phyloP scores from a whole-genome alignment of 2,888 invertebrate genomes.

The Drosophila recens region DNA sequence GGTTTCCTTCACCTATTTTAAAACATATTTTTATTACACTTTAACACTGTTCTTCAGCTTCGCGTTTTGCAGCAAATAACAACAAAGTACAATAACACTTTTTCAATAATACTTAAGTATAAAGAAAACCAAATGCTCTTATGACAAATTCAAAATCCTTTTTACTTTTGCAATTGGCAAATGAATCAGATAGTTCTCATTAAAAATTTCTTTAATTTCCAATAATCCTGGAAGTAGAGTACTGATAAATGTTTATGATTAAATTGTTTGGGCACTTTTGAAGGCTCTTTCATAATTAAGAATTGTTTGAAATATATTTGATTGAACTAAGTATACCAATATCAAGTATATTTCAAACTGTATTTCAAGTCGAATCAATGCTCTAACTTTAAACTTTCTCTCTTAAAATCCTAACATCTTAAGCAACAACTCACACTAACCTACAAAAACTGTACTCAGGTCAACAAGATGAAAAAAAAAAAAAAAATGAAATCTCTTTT shows the following conservation, averaged over 20 bases:
- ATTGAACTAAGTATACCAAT: conserved; percentile 12
- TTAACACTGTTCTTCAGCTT: conserved; percentile 67
- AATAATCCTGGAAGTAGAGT: conserved; percentile 38
- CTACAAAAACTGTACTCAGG: conserved; percentile 69
- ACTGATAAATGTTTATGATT: conserved; percentile 29
- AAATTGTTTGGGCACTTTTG: conserved; percentile 35
- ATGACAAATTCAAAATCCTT: conserved; percentile 4
- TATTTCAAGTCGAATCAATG: conserved; percentile 57
- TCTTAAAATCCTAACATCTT: conserved; percentile 39
- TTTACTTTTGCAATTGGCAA: conserved; percentile 19
- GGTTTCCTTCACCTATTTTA: conserved; percentile 21
- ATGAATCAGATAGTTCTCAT: background rate
- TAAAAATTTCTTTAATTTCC: conserved; percentile 5
- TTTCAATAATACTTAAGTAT: conserved; percentile 21
- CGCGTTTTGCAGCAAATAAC: conserved; percentile 70
- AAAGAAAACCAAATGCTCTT: conserved; percentile 27
- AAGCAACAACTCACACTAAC: conserved; percentile 64
- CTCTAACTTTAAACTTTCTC: conserved; percentile 76
- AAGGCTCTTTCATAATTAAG: conserved; percentile 13
- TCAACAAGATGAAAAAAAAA: conserved; percentile 62
- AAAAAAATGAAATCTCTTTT: conserved; percentile 82
- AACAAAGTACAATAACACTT: conserved; percentile 34
- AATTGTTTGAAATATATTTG: conserved; percentile 31
- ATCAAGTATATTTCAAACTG: conserved; percentile 57
- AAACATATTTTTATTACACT: conserved; percentile 30